phyloP scores from a whole-genome alignment of 2,888 invertebrate genomes.

The Actias luna region DNA sequence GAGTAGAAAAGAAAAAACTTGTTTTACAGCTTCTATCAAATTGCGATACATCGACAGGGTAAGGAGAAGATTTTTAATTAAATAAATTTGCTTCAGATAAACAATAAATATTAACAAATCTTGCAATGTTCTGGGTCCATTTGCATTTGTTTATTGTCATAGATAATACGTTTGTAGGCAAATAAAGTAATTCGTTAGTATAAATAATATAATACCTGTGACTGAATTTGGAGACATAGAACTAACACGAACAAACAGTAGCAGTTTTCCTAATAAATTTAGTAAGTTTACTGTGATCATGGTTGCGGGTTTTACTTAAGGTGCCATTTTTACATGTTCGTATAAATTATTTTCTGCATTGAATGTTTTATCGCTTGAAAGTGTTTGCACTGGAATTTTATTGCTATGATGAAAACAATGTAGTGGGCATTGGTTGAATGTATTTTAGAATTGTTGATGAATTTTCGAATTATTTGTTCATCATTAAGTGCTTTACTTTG shows the following conservation, averaged over 20 bases:
- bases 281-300: not conserved
- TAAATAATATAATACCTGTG: not conserved
- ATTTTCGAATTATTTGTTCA: no score
- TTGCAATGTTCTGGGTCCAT: not conserved
- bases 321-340: not conserved
- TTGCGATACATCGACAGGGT: no score
- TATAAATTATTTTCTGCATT: not conserved
- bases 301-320: not conserved
- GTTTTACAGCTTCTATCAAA: no score
- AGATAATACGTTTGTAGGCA: not conserved
- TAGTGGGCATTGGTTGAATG: not conserved
- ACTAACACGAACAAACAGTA: slow-evolving; percentile 20
- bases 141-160: not conserved
- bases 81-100: no score
- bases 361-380: not conserved
- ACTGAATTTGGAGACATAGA: not conserved
- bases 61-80: no score
- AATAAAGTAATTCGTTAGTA: no score
- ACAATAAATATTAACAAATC: not conserved
- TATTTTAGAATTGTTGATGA: not conserved
- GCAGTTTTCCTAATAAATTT: slow-evolving; percentile 1
- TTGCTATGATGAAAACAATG: not conserved
- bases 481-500: no score
- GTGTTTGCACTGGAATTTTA: not conserved
- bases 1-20: no score